phyloP scores from a whole-genome alignment of 2,888 invertebrate genomes.

The Orthonychiurus folsomi region DNA sequence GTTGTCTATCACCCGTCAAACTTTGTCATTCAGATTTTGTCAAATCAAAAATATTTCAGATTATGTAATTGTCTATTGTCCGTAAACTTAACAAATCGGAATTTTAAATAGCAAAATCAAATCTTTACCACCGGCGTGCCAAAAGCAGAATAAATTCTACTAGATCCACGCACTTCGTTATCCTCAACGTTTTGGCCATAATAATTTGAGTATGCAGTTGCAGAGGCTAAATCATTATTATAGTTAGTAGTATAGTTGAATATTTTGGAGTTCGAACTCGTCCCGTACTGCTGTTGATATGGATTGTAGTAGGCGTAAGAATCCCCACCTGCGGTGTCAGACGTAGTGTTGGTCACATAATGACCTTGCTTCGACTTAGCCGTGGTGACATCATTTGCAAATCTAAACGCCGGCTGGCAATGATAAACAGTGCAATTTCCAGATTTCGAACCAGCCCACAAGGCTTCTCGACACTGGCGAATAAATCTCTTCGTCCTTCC shows the following conservation, averaged over 20 bases:
- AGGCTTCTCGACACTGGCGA: conserved; percentile 29
- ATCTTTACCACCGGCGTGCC: background rate
- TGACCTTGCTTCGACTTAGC: background rate
- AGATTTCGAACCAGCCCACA: conserved; percentile 30
- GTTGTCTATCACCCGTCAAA: no score
- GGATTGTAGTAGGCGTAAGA: background rate
- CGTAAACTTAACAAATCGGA: no score
- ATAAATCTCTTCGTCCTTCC: conserved; percentile 26
- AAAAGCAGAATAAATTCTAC: background rate
- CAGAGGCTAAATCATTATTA: background rate
- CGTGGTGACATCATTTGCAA: conserved; percentile 3
- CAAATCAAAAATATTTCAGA: no score
- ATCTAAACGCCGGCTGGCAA: conserved; percentile 28
- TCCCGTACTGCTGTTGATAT: background rate
- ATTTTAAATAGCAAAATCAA: no score
- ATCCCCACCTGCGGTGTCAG: background rate
- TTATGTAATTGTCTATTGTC: no score
- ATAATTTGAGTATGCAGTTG: background rate
- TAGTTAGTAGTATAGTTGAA: background rate
- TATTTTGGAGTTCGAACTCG: background rate
- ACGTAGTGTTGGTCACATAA: background rate
- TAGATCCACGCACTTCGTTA: background rate
- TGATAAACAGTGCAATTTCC: conserved; percentile 24
- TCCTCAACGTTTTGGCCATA: background rate
- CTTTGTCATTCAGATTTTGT: no score